Base-by-base conservation (phyloP, 2,888 invertebrate genomes). In the Charanyca ferruginea region DNA sequence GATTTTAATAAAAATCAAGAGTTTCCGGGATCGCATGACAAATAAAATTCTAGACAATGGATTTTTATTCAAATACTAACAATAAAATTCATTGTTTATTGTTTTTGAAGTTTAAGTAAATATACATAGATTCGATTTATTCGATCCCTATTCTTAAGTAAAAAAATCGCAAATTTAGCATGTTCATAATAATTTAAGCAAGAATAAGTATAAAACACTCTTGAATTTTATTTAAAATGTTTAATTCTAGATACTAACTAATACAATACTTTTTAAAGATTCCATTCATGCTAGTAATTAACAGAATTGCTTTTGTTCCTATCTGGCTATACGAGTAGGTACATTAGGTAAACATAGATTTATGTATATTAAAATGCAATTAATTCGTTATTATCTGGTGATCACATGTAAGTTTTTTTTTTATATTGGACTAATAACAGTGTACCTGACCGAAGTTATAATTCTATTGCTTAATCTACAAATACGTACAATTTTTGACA, bases 401-500 rank as follows among this genome's bases (percentile, higher is more conserved):
- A 67, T 67, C 51, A 52, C 45, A 47, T 11, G 49, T 35, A 23
- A 32, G 51, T 52, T n/a, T 73, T 52, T 9, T 28, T 13, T 20
- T 32, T n/a, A 23, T n/a, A 23, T 16, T 23, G 5, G n/a, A 48
- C 42, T 8, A 41, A 42, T 49, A 35, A 35, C 13, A 49, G 11
- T 44, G 45, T 32, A 44, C 41, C 18, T 22, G 38, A 70, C 25
- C 49, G 16, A 11, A 61, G n/a, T 71, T 16, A 28, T 5, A 25
- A 38, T 38, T 3, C 25, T 48, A 20, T 49, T 49, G 45, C 22
- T 47, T 62, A 35, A 63, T 42, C 11, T 49, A 35, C 13, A 71
- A 66, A 25, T 35, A 71, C 38, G 16, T 35, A 71, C 42, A 42
- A 62, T 48, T 66, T 66, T 41, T 61, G 48, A 71, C 25, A 71